A percentile compares a stretch with the other conserved stretches of the same genome.
These are phyloP conservation scores for Teleopsis dalmanni DNA, from an alignment of 1,140 invertebrate species.

Conservation along the genomic window DNA sequence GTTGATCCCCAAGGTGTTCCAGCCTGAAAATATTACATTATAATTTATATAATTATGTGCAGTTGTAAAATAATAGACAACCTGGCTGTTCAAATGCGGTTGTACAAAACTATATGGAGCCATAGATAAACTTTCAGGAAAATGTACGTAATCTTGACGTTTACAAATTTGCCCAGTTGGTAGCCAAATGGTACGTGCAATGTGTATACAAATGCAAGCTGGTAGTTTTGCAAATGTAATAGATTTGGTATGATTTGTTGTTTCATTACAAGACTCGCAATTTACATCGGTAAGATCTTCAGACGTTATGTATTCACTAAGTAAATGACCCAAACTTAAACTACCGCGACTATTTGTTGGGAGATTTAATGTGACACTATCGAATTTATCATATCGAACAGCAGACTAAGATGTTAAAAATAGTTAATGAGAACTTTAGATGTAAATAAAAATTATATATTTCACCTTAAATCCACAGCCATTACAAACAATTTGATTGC, in stretches of 20 bases:
- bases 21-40: constrained; percentile 18
- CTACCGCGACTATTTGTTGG: constrained; percentile 49
- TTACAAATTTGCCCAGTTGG: constrained; percentile 67
- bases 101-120: constrained; percentile 66
- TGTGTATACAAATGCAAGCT: constrained; percentile 61
- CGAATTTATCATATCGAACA: constrained; percentile 82
- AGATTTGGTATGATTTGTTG: constrained; percentile 65
- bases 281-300: constrained; percentile 76
- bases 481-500: constrained; percentile 74
- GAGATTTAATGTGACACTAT: constrained; percentile 72
- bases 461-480: constrained; percentile 68
- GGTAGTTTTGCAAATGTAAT: constrained; percentile 70
- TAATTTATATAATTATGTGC: neutral
- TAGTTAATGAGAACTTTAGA: constrained; percentile 9
- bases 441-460: neutral
- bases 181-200: constrained; percentile 77
- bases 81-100: constrained; percentile 47
- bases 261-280: constrained; percentile 67
- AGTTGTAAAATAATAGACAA: no score
- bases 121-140: constrained; percentile 75
- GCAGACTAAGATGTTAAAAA: constrained; percentile 55
- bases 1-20: constrained; percentile 42
- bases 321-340: constrained; percentile 51
- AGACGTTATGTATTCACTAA: constrained; percentile 73
- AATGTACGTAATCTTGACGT: constrained; percentile 75